Base-by-base conservation (phyloP, 2,888 invertebrate species). In the Oasisia sp. region DNA sequence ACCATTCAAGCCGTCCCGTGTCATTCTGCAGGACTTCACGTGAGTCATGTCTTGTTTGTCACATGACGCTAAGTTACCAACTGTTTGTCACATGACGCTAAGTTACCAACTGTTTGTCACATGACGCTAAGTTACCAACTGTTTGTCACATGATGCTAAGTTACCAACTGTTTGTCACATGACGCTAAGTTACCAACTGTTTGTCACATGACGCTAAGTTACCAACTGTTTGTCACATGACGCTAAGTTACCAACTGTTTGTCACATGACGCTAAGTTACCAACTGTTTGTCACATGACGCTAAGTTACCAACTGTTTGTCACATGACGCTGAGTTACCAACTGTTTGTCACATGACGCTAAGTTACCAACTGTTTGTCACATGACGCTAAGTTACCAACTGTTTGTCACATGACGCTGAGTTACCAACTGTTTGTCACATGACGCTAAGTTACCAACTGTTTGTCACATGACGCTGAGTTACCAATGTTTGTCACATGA, bases 1-100 rank as follows among this genome's bases (percentile, higher is more conserved):
- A 56, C 98, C 99, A 0, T 99, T 99, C 96, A 98, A 98, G 96
- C 99, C 99, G 0, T 98, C 99, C 0, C 97, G 99, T 94, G 99
- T 99, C 93, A 98, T 99, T 94, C 97, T 99, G 38, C 99, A 99
- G 97, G 97, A 97, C 93, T 97, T 97, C 94, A 97, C 97, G 99
- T 99, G 95, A 94, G 96, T 93, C 11, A 19, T 19, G 14, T 1
- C 89, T 32, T 19, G 12, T n/a, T 89, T 14, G 50, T 91, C 45
- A 27, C 32, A 45, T 38, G 38, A 4, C 38, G 38, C 38, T 56
- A 56, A 14, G 19, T 74, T 5, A 19, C n/a, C 27, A 27, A 27
- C 27, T 27, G 27, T n/a, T 27, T 7, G 7, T 7, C 1, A 19
- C 14, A 14, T 19, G 45, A 27, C 44, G 44, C 4, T 32, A 44